Conservation (phyloP, 2,113 vertebrate species). For the Pollimyrus isidori region DNA sequence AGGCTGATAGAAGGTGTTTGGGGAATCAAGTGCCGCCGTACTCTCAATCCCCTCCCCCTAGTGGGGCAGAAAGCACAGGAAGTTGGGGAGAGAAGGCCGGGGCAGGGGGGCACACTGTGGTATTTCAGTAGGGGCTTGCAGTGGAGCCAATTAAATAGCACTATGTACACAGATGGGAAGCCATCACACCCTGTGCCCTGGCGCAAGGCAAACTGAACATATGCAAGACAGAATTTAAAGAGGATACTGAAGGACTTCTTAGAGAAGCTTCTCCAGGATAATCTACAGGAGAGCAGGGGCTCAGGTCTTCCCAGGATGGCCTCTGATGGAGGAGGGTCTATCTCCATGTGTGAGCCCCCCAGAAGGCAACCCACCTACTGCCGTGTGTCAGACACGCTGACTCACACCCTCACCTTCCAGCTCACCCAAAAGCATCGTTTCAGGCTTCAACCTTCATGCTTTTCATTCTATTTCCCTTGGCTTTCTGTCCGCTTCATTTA, state of each 20-base stretch:
- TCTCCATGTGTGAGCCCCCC: not conserved
- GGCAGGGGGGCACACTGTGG: slow-evolving; percentile 25
- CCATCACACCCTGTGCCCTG: not conserved
- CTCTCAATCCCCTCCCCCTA: not conserved
- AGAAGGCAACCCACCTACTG: not conserved
- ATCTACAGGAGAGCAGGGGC: not conserved
- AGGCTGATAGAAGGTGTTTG: not conserved
- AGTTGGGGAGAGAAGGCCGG: not conserved
- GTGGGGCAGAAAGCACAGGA: not conserved
- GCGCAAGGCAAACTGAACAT: not conserved
- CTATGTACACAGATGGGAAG: slow-evolving; percentile 31
- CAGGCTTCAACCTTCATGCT: not conserved
- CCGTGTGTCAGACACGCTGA: not conserved
- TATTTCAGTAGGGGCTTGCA: slow-evolving; percentile 30
- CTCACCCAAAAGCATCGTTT: not conserved
- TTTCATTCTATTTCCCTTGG: not conserved
- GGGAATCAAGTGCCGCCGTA: not conserved
- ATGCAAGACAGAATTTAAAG: not conserved
- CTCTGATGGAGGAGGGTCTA: not conserved
- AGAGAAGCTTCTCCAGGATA: not conserved
- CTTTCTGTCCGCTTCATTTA: not conserved
- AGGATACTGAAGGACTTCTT: not conserved
- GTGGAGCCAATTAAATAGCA: slow-evolving; percentile 39
- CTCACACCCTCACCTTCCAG: not conserved
- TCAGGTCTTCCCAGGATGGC: not conserved